phyloP scores from a whole-genome alignment of 2,797 vertebrate species.

The Hapalemur alaotrensis region DNA sequence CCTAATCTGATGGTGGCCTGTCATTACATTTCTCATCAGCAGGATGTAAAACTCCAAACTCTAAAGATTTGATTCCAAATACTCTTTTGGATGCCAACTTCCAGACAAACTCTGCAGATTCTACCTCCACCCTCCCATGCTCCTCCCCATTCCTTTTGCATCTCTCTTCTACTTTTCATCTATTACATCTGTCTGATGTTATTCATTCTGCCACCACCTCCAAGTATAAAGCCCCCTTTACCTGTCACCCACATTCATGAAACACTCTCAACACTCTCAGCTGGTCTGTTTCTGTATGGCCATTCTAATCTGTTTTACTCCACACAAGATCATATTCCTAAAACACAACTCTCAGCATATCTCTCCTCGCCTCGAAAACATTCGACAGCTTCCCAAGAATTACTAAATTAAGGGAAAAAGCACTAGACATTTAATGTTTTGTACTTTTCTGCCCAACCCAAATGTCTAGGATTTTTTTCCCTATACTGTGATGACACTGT shows the following conservation, averaged over 20 bases:
- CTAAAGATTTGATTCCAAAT: not conserved
- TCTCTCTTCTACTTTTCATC: not conserved
- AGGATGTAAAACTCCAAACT: not conserved
- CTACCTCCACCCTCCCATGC: not conserved
- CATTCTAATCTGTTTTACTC: not conserved
- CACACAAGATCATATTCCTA: not conserved
- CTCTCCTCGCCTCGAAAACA: not conserved
- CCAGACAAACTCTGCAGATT: not conserved
- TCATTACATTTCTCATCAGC: not conserved
- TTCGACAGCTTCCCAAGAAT: not conserved
- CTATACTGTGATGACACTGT: not conserved
- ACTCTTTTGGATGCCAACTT: not conserved
- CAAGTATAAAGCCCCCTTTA: not conserved
- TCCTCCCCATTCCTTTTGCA: not conserved
- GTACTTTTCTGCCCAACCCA: not conserved
- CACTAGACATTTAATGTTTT: not conserved
- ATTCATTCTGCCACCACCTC: not conserved
- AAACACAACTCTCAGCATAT: not conserved
- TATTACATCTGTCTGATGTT: not conserved
- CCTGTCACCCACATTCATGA: not conserved
- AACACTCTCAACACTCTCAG: not conserved
- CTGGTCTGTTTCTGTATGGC: not conserved
- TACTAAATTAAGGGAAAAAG: not conserved
- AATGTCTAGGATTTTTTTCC: not conserved
- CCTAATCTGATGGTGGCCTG: not conserved